Evolutionary conservation across 2,888 invertebrate genomes (phyloP), one percentile per base, ranked within the genome.

Genomic region (Limulus polyphemus): DNA sequence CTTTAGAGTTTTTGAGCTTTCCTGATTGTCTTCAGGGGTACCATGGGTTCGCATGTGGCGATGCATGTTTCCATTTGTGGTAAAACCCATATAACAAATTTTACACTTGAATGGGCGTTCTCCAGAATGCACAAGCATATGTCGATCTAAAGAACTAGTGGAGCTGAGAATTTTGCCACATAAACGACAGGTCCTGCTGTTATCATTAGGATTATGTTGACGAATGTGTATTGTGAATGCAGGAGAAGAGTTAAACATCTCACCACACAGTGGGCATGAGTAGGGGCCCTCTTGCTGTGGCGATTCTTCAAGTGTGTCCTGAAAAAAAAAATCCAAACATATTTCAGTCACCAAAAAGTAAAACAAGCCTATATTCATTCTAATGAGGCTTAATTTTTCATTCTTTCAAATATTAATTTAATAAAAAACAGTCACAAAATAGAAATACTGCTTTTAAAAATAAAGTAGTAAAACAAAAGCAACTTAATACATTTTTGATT

Each of bases 21-120:
- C 59, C 10, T 58, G 14, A 5, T 59, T 50, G 48, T 68, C 67
- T 14, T 57, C 59, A n/a, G 62, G 60, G 17, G 67, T 65, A 65
- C 81, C 81, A 74, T 86, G 86, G 2, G 86, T 87, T 64, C 87
- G 80, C 81, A 86, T 83, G 75, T 90, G 90, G 51, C 88, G 79
- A 73, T 88, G 88, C 88, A 90, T 88, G 76, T 88, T 89, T 47
- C 88, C 88, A 75, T 88, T 89, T 13, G 88, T 88, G 49, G 88
- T 88, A 76, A 90, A 90, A 52, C 87, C 84, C 76, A 87, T 83
- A 61, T 84, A 83, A 76, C 89, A 90, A 70, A 84, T 81, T 72
- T 83, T 83, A 75, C 89, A 90, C 71, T 84, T 83, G 76, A 88
- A 89, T 3, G 88, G 88, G 11, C 88, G 80, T 73, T 88, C 88